Conservation (phyloP, 2,888 invertebrate genomes). For the Fragum whitleyi region DNA sequence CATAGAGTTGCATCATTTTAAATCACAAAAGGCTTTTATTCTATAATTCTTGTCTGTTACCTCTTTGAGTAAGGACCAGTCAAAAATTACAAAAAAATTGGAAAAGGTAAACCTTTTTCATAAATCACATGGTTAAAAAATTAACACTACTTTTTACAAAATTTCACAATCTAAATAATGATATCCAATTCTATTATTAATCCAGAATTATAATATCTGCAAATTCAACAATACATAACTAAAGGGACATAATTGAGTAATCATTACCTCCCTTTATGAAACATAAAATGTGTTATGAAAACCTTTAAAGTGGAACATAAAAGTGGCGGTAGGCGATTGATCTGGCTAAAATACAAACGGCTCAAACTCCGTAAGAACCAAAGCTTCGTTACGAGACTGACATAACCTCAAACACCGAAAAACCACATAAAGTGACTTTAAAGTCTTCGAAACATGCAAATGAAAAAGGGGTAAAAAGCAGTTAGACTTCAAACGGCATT, state of each 20-base stretch:
- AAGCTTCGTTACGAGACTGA: conserved; percentile 8
- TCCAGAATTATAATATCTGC: too few species aligned
- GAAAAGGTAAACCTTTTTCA: too few species aligned
- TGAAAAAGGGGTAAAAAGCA: conserved; percentile 16
- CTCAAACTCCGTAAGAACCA: conserved; percentile 6
- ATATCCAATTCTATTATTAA: too few species aligned
- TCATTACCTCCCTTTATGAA: neutral
- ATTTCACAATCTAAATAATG: too few species aligned
- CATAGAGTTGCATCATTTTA: too few species aligned
- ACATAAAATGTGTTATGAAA: conserved; percentile 2
- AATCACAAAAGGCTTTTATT: too few species aligned
- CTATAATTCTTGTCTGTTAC: too few species aligned
- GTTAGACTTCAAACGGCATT: conserved; percentile 18
- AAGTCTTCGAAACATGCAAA: conserved; percentile 15
- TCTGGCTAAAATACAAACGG: conserved; percentile 2
- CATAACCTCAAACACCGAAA: conserved; percentile 13
- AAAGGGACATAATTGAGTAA: neutral
- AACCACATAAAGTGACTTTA: conserved; percentile 20
- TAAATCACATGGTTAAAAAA: too few species aligned
- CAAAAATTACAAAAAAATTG: too few species aligned
- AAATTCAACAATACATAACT: neutral
- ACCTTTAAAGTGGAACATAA: neutral
- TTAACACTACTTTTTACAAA: too few species aligned
- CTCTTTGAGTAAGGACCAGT: too few species aligned
- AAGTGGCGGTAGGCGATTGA: conserved; percentile 11